Conservation (phyloP, 2,888 invertebrate genomes). For the Rhabditoides inermis region DNA sequence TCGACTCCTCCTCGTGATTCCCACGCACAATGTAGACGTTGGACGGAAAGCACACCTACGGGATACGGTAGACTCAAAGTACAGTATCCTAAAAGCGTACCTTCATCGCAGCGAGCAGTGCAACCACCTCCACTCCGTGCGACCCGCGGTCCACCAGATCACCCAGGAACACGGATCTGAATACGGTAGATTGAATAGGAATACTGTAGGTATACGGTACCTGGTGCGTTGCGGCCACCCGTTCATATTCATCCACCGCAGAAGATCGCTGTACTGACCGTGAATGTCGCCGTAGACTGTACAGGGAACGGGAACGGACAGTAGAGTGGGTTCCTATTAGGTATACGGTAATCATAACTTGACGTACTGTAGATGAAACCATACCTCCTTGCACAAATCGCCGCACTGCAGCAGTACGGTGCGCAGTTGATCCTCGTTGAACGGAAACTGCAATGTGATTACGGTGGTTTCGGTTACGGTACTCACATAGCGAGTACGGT, state of each 20-base stretch:
- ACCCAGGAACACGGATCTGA: constrained; percentile 15
- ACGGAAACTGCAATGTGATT: constrained; percentile 15
- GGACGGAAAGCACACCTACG: constrained; percentile 10
- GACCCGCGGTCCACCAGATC: constrained; percentile 21
- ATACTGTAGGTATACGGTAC: no score
- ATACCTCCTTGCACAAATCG: constrained; percentile 6
- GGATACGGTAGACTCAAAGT: no score
- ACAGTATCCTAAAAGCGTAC: constrained; percentile 1
- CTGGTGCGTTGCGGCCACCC: constrained; percentile 17
- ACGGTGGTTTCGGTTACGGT: no score
- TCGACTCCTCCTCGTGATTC: constrained; percentile 22
- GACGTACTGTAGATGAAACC: constrained; percentile 9
- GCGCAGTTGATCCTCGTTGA: constrained; percentile 9
- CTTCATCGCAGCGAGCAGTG: constrained; percentile 14
- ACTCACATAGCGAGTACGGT: no score
- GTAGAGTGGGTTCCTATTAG: no score
- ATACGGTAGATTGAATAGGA: no score
- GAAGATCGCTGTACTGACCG: constrained; percentile 19
- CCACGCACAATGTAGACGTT: constrained; percentile 16
- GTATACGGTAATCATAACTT: no score
- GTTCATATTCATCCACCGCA: constrained; percentile 22
- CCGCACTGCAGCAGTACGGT: constrained; percentile 8
- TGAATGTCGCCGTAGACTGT: constrained; percentile 20
- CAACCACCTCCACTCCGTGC: constrained; percentile 19
- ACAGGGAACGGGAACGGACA: constrained; percentile 16